Percentiles rank a stretch among this genome's conserved stretches.
Conservation (phyloP, 2,888 invertebrate species). For the Chorisops tibialis region DNA sequence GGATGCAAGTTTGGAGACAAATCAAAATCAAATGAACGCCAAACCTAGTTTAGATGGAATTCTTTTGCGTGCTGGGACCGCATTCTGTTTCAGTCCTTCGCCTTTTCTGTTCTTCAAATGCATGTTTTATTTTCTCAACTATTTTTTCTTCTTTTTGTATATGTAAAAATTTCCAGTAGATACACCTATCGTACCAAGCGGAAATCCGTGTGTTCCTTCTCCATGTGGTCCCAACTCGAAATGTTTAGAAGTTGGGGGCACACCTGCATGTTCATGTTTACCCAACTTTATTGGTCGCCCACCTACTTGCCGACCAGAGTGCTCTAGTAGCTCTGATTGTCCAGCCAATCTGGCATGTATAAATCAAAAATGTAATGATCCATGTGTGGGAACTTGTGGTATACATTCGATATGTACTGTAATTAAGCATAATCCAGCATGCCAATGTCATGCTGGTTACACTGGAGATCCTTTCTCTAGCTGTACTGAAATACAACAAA, state of each 20-base stretch:
- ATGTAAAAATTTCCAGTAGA: slow-evolving; percentile 46
- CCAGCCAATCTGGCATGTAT: slow-evolving; percentile 72
- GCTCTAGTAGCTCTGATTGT: slow-evolving; percentile 71
- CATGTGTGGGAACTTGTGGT: slow-evolving; percentile 76
- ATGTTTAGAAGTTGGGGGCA: slow-evolving; percentile 72
- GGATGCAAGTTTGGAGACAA: background rate
- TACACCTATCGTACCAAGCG: slow-evolving; percentile 54
- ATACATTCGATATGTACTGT: slow-evolving; percentile 70
- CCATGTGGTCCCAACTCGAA: slow-evolving; percentile 84
- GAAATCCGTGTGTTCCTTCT: slow-evolving; percentile 77
- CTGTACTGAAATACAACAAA: slow-evolving; percentile 59
- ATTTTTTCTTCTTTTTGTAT: slow-evolving; percentile 28
- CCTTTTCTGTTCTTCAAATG: slow-evolving; percentile 11
- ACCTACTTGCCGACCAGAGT: slow-evolving; percentile 79
- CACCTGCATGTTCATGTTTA: slow-evolving; percentile 77
- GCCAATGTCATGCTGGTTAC: slow-evolving; percentile 70
- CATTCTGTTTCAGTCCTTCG: slow-evolving; percentile 8
- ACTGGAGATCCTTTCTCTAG: slow-evolving; percentile 75
- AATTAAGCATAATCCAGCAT: slow-evolving; percentile 73
- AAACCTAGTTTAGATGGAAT: slow-evolving; percentile 3
- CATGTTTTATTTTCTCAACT: slow-evolving; percentile 11
- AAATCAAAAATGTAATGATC: slow-evolving; percentile 73
- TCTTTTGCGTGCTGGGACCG: too few relatives aligned
- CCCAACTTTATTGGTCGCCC: slow-evolving; percentile 77
- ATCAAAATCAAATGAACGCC: slow-evolving; percentile 3